These are phyloP conservation scores for Chamaetylas fuelleborni DNA, from an alignment of 2,113 vertebrate species.

Conservation along the genomic window DNA sequence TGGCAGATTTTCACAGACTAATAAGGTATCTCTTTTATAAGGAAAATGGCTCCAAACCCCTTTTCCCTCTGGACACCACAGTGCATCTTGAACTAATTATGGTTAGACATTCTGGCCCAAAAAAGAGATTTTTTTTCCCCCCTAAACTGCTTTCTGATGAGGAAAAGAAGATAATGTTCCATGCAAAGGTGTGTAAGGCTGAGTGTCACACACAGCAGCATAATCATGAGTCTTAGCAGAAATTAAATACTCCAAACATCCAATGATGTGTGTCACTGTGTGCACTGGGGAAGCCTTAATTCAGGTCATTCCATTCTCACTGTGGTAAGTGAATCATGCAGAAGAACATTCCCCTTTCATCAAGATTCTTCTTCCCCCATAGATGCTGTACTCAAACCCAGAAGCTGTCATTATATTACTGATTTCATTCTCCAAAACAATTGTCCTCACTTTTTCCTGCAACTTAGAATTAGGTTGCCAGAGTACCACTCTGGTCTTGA, in stretches of 20 bases:
- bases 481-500: not conserved
- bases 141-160: not conserved
- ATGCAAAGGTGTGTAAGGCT: not conserved
- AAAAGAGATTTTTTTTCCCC: not conserved
- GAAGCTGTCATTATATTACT: not conserved
- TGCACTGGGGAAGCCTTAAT: not conserved
- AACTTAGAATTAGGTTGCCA: not conserved
- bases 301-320: not conserved
- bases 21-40: not conserved
- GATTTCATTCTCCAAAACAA: not conserved
- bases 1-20: not conserved
- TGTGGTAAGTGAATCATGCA: not conserved
- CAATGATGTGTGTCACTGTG: not conserved
- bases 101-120: not conserved
- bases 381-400: not conserved
- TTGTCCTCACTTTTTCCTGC: not conserved
- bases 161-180: not conserved
- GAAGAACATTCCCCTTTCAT: not conserved
- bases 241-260: not conserved
- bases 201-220: not conserved
- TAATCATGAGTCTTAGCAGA: not conserved
- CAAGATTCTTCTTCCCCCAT: not conserved
- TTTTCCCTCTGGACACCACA: not conserved
- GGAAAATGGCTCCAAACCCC: not conserved
- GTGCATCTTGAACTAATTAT: not conserved